phyloP scores from a whole-genome alignment of 2,113 vertebrate species.

The Sporophila hypoxantha region DNA sequence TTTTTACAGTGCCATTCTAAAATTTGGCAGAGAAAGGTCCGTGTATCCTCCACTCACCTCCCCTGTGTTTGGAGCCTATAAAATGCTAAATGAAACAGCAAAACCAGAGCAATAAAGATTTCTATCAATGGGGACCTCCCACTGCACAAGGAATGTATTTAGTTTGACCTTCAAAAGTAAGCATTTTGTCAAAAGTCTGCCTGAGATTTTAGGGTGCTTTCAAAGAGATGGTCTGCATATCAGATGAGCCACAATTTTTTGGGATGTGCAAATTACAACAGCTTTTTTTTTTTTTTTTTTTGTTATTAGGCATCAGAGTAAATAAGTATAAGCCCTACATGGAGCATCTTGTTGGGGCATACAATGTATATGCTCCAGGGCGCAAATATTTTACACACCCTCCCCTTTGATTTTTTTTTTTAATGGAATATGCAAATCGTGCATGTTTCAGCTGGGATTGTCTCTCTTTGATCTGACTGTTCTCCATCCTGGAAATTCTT shows the following conservation, averaged over 20 bases:
- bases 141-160: slow-evolving; percentile 28
- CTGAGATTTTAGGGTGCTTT: background rate
- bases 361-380: slow-evolving; percentile 47
- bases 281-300: background rate
- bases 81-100: slow-evolving; percentile 20
- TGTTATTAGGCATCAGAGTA: slow-evolving; percentile 31
- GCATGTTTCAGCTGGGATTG: slow-evolving; percentile 50
- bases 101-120: slow-evolving; percentile 40
- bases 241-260: background rate
- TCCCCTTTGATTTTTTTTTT: slow-evolving; percentile 45
- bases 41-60: background rate
- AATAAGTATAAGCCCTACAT: slow-evolving; percentile 11
- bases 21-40: background rate
- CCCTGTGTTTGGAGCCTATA: background rate
- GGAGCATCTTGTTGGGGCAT: slow-evolving; percentile 50
- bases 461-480: slow-evolving; percentile 44
- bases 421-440: slow-evolving; percentile 45
- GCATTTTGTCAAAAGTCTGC: background rate
- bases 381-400: slow-evolving; percentile 56
- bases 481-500: slow-evolving; percentile 13
- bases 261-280: slow-evolving; percentile 3
- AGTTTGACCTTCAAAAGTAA: slow-evolving; percentile 40
- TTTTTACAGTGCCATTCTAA: background rate
- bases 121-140: slow-evolving; percentile 39
- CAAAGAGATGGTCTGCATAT: background rate